Conservation (phyloP, 2,888 invertebrate genomes). For the Endotricha flammealis region DNA sequence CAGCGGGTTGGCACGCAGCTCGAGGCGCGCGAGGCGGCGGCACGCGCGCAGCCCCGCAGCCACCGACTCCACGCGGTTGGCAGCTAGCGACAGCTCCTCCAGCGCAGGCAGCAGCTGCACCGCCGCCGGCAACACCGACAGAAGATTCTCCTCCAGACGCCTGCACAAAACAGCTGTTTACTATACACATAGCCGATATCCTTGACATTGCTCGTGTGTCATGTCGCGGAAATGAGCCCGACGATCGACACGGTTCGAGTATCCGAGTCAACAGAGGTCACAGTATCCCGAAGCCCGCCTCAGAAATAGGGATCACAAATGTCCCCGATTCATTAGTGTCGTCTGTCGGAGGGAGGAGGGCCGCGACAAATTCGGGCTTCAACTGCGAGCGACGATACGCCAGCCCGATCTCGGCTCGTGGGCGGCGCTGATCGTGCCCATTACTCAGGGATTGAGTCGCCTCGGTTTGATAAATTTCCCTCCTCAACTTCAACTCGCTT, state of each 20-base stretch:
- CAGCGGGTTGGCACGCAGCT: conserved; percentile 91
- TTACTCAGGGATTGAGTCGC: too few relatives aligned
- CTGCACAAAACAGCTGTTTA: conserved; percentile 30
- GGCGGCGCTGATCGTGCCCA: not conserved
- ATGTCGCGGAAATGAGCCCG: not conserved
- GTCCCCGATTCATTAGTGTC: conserved; percentile 7
- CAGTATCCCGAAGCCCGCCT: too few relatives aligned
- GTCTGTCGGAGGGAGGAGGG: not conserved
- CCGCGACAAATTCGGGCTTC: conserved; percentile 5
- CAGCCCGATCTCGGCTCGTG: not conserved
- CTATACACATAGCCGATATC: not conserved
- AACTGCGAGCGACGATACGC: conserved; percentile 3
- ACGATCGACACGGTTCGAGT: not conserved
- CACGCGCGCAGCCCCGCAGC: conserved; percentile 84
- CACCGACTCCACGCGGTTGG: conserved; percentile 88
- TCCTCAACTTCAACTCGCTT: too few relatives aligned
- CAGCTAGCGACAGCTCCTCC: conserved; percentile 90
- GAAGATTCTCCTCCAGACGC: conserved; percentile 62
- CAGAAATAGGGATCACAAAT: conserved; percentile 1
- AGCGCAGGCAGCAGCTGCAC: conserved; percentile 85
- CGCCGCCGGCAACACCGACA: conserved; percentile 85
- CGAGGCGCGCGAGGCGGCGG: conserved; percentile 84
- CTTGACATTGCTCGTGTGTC: not conserved
- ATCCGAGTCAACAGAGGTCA: too few relatives aligned
- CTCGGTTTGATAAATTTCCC: too few relatives aligned